These are phyloP conservation scores for Nycteola revayana DNA, from an alignment of 2,888 invertebrate species.

Conservation along the genomic window DNA sequence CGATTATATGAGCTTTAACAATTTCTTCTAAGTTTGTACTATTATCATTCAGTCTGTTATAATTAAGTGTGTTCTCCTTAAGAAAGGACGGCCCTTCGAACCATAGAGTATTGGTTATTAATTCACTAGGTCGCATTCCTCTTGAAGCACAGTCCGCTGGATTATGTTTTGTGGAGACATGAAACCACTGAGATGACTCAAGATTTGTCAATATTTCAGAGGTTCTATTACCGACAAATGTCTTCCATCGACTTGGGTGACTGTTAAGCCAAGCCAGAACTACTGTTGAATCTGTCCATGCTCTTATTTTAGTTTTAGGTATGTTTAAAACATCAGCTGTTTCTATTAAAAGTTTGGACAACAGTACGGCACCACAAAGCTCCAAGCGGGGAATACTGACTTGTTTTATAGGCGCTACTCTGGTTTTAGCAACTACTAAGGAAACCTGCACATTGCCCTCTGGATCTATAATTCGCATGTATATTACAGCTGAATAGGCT, in stretches of 20 bases:
- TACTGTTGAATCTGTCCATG: slow-evolving; percentile 12
- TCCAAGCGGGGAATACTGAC: too few relatives aligned
- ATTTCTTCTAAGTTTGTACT: slow-evolving; percentile 4
- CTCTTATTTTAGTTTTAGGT: slow-evolving; percentile 1
- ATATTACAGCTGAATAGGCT: slow-evolving; percentile 15
- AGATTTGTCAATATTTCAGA: too few relatives aligned
- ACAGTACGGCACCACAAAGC: slow-evolving; percentile 4
- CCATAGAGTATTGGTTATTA: slow-evolving; percentile 10
- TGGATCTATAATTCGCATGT: neutral
- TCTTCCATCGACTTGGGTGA: too few relatives aligned
- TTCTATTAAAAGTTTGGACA: slow-evolving; percentile 4
- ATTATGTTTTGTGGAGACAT: slow-evolving; percentile 10
- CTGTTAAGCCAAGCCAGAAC: too few relatives aligned
- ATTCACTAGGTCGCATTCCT: too few relatives aligned
- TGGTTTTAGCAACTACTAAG: slow-evolving; percentile 5
- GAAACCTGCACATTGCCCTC: neutral
- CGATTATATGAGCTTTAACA: neutral
- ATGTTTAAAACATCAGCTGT: slow-evolving; percentile 6
- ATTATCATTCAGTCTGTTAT: slow-evolving; percentile 1
- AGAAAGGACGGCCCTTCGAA: slow-evolving; percentile 8
- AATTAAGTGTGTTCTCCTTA: neutral
- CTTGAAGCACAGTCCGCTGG: slow-evolving; percentile 19
- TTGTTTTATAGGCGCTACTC: slow-evolving; percentile 9
- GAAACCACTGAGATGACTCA: slow-evolving; percentile 10
- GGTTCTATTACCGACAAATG: slow-evolving; percentile 11